Evolutionary conservation across 2,113 vertebrate species (phyloP), one percentile per base, ranked within the genome.

Genomic region (Smithornis capensis): DNA sequence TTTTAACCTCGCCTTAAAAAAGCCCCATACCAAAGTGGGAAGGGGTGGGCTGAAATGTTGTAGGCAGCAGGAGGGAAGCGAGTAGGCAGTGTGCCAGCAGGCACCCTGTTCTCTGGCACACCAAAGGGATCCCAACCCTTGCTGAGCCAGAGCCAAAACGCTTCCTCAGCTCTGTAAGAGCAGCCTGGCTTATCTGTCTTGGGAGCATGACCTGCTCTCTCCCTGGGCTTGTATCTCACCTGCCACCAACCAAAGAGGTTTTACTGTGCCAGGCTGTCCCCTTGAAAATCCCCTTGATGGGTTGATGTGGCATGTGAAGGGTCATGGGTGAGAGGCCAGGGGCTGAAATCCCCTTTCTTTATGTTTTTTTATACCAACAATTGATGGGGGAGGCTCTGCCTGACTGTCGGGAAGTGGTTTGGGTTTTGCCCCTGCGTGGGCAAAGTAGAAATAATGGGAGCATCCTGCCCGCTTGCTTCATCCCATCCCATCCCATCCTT

Each of bases 81-180:
- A 73, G 40, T 0, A 0, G 3, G 27, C 27, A 57, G 22, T 2
- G 0, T 2, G 8, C 38, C 45, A 50, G 17, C 1, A 5, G 50
- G 24, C 29, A 18, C 10, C 14, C 19, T 4, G 1, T 23, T 12
- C 69, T 12, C 40, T 7, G 4, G 21, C 78, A 70, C 37, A 2
- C 29, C 0, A 0, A 31, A 25, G 35, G 27, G 44, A 81, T 11
- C 68, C 16, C 49, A 73, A 1, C 2, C 13, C 11, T 19, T 12
- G 28, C 53, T 50, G 10, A 35, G 6, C 6, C 7, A 3, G 38
- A 67, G 44, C 15, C 62, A 76, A 76, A 92, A 55, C 0, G 0
- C 33, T 60, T 50, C 63, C 22, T n/a, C 44, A 35, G 12, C 5
- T 38, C 53, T 35, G 24, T 7, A 29, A 31, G 38, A 71, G 23